Conservation (phyloP, 2,797 vertebrate genomes). For the Carcharodon carcharias region DNA sequence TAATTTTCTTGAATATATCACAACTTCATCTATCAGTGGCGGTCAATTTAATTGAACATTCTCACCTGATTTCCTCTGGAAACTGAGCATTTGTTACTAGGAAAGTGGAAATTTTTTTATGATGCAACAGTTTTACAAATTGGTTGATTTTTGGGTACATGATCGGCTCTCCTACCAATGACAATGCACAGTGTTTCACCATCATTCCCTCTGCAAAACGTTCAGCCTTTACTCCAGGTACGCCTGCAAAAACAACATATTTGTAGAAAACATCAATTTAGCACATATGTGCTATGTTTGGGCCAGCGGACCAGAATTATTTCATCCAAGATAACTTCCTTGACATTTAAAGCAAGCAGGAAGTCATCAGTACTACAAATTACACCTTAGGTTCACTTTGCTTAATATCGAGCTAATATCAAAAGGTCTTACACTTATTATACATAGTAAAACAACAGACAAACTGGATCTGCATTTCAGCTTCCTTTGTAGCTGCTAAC, state of each 20-base stretch:
- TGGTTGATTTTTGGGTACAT: constrained; percentile 91
- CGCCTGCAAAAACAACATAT: constrained; percentile 56
- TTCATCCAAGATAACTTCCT: background rate
- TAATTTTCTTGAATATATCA: background rate
- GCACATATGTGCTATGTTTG: background rate
- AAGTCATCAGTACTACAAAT: background rate
- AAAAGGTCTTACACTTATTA: constrained; percentile 44
- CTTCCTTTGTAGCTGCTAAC: constrained; percentile 39
- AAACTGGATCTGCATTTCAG: constrained; percentile 41
- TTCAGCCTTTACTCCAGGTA: constrained; percentile 73
- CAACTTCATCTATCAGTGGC: background rate
- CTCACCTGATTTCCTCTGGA: constrained; percentile 81
- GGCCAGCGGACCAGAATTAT: background rate
- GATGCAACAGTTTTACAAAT: constrained; percentile 77
- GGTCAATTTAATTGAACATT: background rate
- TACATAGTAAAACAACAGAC: constrained; percentile 45
- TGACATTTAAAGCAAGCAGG: background rate
- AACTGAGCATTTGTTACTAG: constrained; percentile 93
- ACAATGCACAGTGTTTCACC: constrained; percentile 82
- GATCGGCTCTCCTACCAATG: constrained; percentile 89
- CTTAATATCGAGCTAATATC: constrained; percentile 38
- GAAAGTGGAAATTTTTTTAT: constrained; percentile 77
- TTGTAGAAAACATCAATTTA: background rate
- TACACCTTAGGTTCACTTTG: background rate
- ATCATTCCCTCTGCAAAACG: constrained; percentile 74